Percentiles rank a stretch among this genome's conserved stretches.
These are phyloP conservation scores for Spea multiplicata DNA, from an alignment of 2,113 vertebrate genomes.

Conservation along the genomic window DNA sequence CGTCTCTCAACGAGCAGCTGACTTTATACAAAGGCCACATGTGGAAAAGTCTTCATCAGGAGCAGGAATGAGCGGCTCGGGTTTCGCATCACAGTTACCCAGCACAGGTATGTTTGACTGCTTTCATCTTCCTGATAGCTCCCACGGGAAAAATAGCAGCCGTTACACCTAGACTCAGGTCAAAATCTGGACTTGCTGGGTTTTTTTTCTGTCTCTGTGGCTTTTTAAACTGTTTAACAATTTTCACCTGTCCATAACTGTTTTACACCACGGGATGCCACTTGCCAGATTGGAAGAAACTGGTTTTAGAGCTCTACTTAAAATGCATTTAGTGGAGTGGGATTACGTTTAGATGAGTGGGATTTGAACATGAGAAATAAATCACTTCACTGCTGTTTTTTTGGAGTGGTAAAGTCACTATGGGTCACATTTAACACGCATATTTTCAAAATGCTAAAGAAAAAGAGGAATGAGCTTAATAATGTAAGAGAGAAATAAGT, in stretches of 20 bases:
- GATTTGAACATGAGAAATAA: slow-evolving; percentile 10
- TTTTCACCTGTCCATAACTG: slow-evolving; percentile 51
- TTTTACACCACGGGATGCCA: slow-evolving; percentile 20
- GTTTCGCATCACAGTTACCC: slow-evolving; percentile 79
- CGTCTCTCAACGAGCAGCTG: slow-evolving; percentile 79
- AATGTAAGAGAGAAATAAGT: not conserved
- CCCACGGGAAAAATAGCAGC: slow-evolving; percentile 86
- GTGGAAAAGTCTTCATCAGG: slow-evolving; percentile 74
- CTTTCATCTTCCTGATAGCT: slow-evolving; percentile 96
- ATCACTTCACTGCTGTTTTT: slow-evolving; percentile 28
- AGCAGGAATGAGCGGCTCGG: slow-evolving; percentile 78
- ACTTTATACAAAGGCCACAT: slow-evolving; percentile 66
- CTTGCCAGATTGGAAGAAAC: slow-evolving; percentile 30
- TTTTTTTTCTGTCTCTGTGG: slow-evolving; percentile 30
- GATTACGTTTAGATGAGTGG: too few species aligned
- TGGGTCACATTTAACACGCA: not conserved
- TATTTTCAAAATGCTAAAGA: slow-evolving; percentile 2
- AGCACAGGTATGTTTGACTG: slow-evolving; percentile 70
- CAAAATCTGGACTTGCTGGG: slow-evolving; percentile 42
- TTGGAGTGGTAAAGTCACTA: slow-evolving; percentile 13
- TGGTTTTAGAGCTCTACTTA: not conserved
- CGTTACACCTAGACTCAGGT: slow-evolving; percentile 48
- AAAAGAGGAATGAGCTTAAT: not conserved
- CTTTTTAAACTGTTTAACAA: slow-evolving; percentile 49
- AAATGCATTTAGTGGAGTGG: slow-evolving; percentile 11